Conservation (phyloP, 1,140 invertebrate genomes). For the Cydia amplana region DNA sequence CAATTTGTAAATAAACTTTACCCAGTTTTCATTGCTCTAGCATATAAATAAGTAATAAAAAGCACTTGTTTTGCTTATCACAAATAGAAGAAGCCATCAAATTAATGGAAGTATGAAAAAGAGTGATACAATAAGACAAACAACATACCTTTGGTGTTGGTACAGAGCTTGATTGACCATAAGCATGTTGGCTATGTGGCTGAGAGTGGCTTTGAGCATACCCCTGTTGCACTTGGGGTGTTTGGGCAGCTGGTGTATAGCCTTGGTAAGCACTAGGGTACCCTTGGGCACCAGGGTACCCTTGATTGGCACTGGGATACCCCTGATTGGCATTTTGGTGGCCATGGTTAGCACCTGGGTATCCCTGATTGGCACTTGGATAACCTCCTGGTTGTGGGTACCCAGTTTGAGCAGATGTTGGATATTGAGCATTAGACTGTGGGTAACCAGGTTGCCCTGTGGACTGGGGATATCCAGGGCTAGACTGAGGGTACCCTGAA, state of each 20-base stretch:
- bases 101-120: not conserved
- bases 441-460: conserved; percentile 34
- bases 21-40: conserved; percentile 32
- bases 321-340: conserved; percentile 27
- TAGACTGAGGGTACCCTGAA: conserved; percentile 47
- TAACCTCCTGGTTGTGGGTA: conserved; percentile 46
- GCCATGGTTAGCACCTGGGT: conserved; percentile 36
- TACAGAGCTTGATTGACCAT: conserved; percentile 41
- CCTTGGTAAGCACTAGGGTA: conserved; percentile 36
- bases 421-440: conserved; percentile 29
- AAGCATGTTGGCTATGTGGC: conserved; percentile 48
- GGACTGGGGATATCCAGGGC: conserved; percentile 39
- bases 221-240: conserved; percentile 10
- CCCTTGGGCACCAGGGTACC: conserved; percentile 30
- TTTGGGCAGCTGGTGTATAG: conserved; percentile 18
- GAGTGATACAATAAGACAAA: conserved; percentile 32
- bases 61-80: conserved; percentile 70
- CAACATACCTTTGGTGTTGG: conserved; percentile 60
- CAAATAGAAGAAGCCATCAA: conserved; percentile 41
- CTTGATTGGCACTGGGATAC: conserved; percentile 30
- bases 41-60: conserved; percentile 33
- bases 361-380: conserved; percentile 37
- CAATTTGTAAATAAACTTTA: not conserved
- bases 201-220: conserved; percentile 47
- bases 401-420: conserved; percentile 47